Conservation (phyloP, 2,797 vertebrate genomes). For the Sphenodon punctatus region DNA sequence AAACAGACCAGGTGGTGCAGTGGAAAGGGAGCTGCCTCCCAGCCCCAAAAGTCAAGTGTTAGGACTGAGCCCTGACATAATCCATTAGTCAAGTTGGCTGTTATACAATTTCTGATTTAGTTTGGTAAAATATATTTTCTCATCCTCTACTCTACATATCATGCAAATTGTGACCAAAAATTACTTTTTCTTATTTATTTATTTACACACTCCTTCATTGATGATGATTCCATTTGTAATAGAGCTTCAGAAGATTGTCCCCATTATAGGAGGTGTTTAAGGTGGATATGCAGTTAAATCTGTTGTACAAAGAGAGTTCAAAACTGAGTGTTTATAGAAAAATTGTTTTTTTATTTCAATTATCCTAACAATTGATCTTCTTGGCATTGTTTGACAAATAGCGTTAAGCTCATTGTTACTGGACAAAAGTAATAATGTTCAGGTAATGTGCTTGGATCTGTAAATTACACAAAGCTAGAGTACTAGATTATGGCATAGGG, state of each 20-base stretch:
- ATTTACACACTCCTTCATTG: no score
- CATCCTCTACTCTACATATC: no score
- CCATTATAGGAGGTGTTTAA: neutral
- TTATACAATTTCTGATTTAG: no score
- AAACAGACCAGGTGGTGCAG: no score
- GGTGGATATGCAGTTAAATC: neutral
- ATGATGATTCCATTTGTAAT: no score
- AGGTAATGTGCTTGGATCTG: accelerated
- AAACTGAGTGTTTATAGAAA: neutral
- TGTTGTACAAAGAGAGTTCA: neutral
- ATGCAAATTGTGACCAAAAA: no score
- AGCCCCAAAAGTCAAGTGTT: no score
- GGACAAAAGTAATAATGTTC: neutral
- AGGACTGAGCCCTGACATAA: no score
- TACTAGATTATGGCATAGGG: neutral
- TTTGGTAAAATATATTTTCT: no score
- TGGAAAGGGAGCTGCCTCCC: no score
- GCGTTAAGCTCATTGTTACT: neutral
- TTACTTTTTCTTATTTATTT: no score
- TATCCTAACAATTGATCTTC: neutral
- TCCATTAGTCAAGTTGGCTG: no score
- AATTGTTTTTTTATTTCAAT: neutral
- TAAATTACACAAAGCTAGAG: neutral
- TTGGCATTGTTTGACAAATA: neutral
- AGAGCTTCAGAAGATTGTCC: neutral